Evolutionary conservation across 2,888 invertebrate species (phyloP).

Genomic region (Rotaria sp.): DNA sequence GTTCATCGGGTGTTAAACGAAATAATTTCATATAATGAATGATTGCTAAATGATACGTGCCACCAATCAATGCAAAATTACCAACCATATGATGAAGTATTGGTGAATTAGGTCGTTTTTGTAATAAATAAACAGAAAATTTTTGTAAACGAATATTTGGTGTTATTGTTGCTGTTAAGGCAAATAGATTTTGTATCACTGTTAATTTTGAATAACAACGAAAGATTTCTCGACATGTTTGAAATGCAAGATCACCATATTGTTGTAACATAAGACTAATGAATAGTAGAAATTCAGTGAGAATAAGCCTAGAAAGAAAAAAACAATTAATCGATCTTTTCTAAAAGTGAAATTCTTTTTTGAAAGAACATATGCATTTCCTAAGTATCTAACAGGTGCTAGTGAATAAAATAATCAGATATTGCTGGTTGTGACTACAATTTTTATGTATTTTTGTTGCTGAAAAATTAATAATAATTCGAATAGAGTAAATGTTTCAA

Average conservation of each 20-base stretch:
- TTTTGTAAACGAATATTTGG: constrained; percentile 39
- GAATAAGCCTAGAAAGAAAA: not conserved
- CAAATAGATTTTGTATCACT: constrained; percentile 17
- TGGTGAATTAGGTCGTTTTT: constrained; percentile 34
- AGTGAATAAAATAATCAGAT: too few relatives aligned
- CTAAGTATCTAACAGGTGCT: too few relatives aligned
- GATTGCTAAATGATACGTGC: constrained; percentile 38
- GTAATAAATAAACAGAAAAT: constrained; percentile 36
- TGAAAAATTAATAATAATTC: too few relatives aligned
- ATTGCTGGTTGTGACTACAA: too few relatives aligned
- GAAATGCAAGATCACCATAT: constrained; percentile 27
- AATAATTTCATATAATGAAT: constrained; percentile 67
- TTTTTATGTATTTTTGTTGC: too few relatives aligned
- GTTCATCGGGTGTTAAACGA: constrained; percentile 63
- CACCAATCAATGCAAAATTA: constrained; percentile 39
- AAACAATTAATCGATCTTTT: too few relatives aligned
- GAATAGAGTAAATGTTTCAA: too few relatives aligned
- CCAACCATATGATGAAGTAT: constrained; percentile 37
- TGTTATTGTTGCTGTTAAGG: constrained; percentile 21
- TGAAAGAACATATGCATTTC: too few relatives aligned
- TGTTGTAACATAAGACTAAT: constrained; percentile 20
- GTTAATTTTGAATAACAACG: constrained; percentile 2
- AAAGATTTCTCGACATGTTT: constrained; percentile 28
- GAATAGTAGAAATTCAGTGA: not conserved
- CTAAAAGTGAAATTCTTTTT: too few relatives aligned